phyloP scores from a whole-genome alignment of 2,797 vertebrate species.

The Spinus pinus region DNA sequence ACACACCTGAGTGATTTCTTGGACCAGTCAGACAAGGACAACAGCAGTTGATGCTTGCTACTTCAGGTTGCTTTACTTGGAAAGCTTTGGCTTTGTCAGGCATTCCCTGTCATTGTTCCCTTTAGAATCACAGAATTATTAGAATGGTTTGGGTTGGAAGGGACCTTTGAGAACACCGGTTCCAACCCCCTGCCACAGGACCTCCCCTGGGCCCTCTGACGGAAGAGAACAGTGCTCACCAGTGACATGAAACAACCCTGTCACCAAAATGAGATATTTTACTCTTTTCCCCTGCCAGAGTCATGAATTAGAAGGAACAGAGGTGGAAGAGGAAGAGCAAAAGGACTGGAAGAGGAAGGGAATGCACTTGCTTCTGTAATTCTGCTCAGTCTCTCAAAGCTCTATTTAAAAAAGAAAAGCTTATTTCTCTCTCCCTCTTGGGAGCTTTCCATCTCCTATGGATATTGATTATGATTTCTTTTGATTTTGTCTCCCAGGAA shows the following conservation, averaged over 20 bases:
- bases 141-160: background rate
- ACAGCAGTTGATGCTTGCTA: background rate
- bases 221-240: background rate
- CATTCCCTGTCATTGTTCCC: background rate
- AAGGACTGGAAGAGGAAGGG: background rate
- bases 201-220: background rate
- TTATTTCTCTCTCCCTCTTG: background rate
- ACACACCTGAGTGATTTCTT: background rate
- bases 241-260: background rate
- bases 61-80: background rate
- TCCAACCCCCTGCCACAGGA: accelerated
- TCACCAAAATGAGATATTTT: background rate
- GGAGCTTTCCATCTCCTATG: background rate
- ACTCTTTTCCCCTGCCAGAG: background rate
- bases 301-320: background rate
- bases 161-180: background rate
- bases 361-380: background rate
- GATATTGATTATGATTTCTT: background rate
- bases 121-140: background rate
- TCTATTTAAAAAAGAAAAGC: background rate
- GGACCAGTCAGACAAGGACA: background rate
- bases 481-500: background rate
- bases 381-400: background rate
- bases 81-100: background rate
- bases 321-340: background rate